Evolutionary conservation across 1,140 invertebrate genomes (phyloP), one percentile per base, ranked within the genome.

Genomic region (Bombus pascuorum): DNA sequence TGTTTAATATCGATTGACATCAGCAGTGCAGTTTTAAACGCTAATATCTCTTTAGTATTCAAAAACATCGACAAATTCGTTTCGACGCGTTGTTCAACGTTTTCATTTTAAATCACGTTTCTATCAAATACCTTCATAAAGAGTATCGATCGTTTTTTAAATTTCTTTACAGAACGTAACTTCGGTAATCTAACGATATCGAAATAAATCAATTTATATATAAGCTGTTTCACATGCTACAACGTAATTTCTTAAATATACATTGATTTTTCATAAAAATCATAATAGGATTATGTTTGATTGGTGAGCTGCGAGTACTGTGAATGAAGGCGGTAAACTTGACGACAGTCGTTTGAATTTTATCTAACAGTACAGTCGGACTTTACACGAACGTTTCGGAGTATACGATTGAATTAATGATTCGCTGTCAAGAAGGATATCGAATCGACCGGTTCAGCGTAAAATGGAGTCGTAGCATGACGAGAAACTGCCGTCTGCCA

Each of bases 361-460:
- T 34, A 70, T 25, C 9, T 34, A 34, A 15, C 2, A 0, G 65
- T 66, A 34, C 9, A 70, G 32, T 10, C 34, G 9, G 34, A 70
- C 34, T 70, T 70, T 34, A 25, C 18, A 37, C 66, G 32, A 25
- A 68, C 66, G 22, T 68, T 70, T 18, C 65, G 15, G 15, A 9
- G 32, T 34, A 18, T 66, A 66, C 32, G 65, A 66, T 66, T 34
- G 66, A 70, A 70, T 70, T 70, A 70, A 70, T 70, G 66, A 70
- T 70, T 34, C 34, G 66, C 22, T 34, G 34, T 70, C 66, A 22
- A 22, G 66, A 70, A 70, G 2, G 66, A 37, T 70, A 37, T 37
- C 22, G 34, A 70, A 37, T 70, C 34, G 66, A 70, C 34, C 22
- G 66, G 5, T 37, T 37, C 22, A 2, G 0, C 34, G 66, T 70